Evolutionary conservation across 37 sponge, comb jelly and placozoan species (phyloP), one percentile per base, ranked within the genome.

Genomic region (Haliclona indistincta): DNA sequence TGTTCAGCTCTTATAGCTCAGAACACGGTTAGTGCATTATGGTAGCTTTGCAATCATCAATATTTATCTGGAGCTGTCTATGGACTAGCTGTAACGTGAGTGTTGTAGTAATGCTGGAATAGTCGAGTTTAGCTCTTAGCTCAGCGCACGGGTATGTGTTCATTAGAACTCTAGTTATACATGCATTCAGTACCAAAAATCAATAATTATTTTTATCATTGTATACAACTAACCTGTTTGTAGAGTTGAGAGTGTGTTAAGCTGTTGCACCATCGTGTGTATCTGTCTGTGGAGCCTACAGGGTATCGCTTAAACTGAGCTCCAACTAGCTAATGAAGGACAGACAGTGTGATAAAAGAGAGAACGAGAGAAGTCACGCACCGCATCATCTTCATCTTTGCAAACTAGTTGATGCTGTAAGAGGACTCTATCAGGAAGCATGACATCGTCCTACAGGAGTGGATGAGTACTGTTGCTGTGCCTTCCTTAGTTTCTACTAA

Each of bases 381-480:
- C 54, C 5, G 62, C 83, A 34, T 75, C 55, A 32, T 84, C 47
- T 35, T 69, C 73, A 49, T 81, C 60, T 22, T 29, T 5, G 0
- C 39, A 22, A 20, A 87, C 89, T 17, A 64, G 66, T 34, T 34
- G 54, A 74, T 65, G 56, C 49, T 93, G 94, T 30, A 77, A n/a
- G 4, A 68, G 60, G 52, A 93, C 68, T 53, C 94, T 74, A 1
- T 79, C 73, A 11, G 64, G 53, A 26, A 52, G 49, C 94, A 93
- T 89, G 25, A 89, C 76, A 79, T 93, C 94, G 82, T 93, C 94
- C 94, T 93, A 52, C 2, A 28, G n/a, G 13, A 26, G 69, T 30
- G 22, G 52, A 20, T 70, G 29, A 26, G 62, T 43, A 61, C 5
- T 42, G 26, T 20, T 32, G 26, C 26, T 8, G 7, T 8, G 5